Base-by-base conservation (phyloP, 2,113 vertebrate species). In the Merops nubicus region DNA sequence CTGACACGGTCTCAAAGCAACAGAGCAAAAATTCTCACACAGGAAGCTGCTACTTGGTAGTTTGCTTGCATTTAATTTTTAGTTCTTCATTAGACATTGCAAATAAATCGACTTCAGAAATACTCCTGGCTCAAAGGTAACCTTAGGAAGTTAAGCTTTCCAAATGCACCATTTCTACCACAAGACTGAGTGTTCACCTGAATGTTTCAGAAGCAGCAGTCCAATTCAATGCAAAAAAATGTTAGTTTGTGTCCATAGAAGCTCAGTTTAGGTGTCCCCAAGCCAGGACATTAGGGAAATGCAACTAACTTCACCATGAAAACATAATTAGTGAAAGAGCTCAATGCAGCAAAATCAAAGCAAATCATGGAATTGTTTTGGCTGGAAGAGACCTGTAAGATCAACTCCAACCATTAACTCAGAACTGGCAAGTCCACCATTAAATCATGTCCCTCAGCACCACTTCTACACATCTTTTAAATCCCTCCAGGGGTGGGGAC, bases 191-290 rank as follows among this genome's bases (percentile, higher is more conserved):
- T 28, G 16, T 5, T 86, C 64, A 84, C 26, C 47, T 31, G 11
- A 23, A 1, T 0, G 2, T 23, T 29, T 69, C n/a, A n/a, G n/a
- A n/a, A 85, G n/a, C n/a, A 88, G 12, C 3, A 2, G n/a, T 22
- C 6, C 57, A 65, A 43, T 28, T 70, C 76, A 88, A 80, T 29
- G 23, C 13, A 50, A 47, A 70, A 70, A 42, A 2, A 2, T 14
- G 3, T 26, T 47, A 16, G 29, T 47, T 48, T 83, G 19, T 69
- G 36, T 48, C 45, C 67, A 50, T 19, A 90, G 67, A 76, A 76
- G 36, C 33, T 83, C 31, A 16, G 31, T 21, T 79, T 26, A 56
- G 21, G 34, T n/a, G n/a, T n/a, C n/a, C n/a, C n/a, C n/a, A n/a
- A n/a, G n/a, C n/a, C n/a, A n/a, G n/a, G n/a, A n/a, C n/a, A n/a